Percentiles rank a stretch among this genome's conserved stretches.
These are phyloP conservation scores for Agapornis roseicollis DNA, from an alignment of 2,113 vertebrate genomes.

Conservation along the genomic window DNA sequence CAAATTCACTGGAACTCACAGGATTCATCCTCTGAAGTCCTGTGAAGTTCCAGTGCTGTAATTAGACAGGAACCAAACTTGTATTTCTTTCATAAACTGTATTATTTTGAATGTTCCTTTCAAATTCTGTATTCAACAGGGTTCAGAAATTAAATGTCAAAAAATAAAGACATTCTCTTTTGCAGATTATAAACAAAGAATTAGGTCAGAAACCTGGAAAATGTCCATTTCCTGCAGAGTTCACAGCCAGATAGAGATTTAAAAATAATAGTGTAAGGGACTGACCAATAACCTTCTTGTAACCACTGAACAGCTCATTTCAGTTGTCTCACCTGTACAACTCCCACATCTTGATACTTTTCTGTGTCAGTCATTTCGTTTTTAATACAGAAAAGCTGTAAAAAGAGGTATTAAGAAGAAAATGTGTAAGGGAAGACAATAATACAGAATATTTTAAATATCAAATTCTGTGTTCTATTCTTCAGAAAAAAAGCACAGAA, in stretches of 20 bases:
- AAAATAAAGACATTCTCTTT: not conserved
- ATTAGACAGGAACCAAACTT: not conserved
- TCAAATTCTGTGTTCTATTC: not conserved
- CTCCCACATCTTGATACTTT: not conserved
- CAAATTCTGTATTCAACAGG: not conserved
- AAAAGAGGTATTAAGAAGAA: not conserved
- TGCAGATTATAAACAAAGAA: not conserved
- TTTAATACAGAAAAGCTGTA: not conserved
- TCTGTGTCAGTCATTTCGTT: not conserved
- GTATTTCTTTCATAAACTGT: not conserved
- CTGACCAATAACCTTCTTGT: not conserved
- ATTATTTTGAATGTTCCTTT: not conserved
- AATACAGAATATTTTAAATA: not conserved
- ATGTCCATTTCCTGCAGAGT: not conserved
- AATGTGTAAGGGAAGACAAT: not conserved
- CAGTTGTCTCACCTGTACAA: not conserved
- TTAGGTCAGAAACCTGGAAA: not conserved
- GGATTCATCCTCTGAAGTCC: not conserved
- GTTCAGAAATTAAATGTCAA: not conserved
- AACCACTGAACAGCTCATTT: not conserved
- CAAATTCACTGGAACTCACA: not conserved
- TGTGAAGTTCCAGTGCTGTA: not conserved
- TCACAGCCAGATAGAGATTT: not conserved
- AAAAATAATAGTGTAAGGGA: not conserved
- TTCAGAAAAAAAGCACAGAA: not conserved